Evolutionary conservation across 2,113 vertebrate genomes (phyloP), one percentile per base, ranked within the genome.

Genomic region (Mesocricetus auratus): DNA sequence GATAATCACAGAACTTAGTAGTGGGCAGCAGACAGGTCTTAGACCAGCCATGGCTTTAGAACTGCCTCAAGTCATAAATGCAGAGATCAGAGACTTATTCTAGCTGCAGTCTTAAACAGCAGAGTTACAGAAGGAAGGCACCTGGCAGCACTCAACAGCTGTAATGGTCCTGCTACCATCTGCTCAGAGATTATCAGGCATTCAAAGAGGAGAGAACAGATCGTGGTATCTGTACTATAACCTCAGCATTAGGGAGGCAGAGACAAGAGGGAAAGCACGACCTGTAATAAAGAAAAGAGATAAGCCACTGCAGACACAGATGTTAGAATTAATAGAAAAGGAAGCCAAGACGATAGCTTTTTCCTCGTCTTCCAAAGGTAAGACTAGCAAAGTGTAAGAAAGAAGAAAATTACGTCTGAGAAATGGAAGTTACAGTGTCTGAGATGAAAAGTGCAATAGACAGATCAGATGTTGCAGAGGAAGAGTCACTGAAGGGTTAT

Each of bases 111-210:
- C 10, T 29, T 45, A 77, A 24, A 95, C 53, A 83, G 92, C 62
- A 56, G 69, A 50, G 83, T 85, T 75, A 42, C 21, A 73, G 53
- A 91, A 89, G 16, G 5, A 53, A 53, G 66, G 60, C 81, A 86
- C 53, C 26, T 53, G 22, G 39, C 9, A 53, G 39, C 9, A 53
- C 58, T 12, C 16, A 47, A 64, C 69, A 47, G 13, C 89, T 39
- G 89, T 50, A 56, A 26, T 90, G 47, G 50, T 26, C 60, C 22
- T 62, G 22, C 64, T 96, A 68, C 8, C 66, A 75, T 92, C 68
- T 50, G 69, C 16, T 56, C 68, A 92, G 66, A 91, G 77, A 74
- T 16, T 56, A 90, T 94, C 45, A 97, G 62, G 91, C 62, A 86
- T 21, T 64, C 68, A 93, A 79, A 91, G 74, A 90, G 64, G 22